phyloP scores from a whole-genome alignment of 2,113 vertebrate genomes.

The Gorsachius goisagi region DNA sequence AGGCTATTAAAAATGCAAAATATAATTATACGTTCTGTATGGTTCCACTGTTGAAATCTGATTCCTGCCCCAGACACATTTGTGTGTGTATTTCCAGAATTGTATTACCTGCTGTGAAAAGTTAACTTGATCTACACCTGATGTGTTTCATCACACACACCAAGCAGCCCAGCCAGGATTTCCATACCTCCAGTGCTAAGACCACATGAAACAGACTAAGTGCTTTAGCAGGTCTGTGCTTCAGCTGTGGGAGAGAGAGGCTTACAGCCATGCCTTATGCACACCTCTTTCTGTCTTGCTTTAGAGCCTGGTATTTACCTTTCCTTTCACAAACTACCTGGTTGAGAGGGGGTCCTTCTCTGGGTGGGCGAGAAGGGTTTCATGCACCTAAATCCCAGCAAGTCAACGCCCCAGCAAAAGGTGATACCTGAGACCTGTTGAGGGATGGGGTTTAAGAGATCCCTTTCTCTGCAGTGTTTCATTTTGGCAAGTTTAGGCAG shows the following conservation, averaged over 20 bases:
- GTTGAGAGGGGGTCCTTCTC: background rate
- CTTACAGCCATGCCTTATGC: background rate
- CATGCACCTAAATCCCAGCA: accelerated
- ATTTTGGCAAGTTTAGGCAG: background rate
- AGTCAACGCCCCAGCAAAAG: accelerated
- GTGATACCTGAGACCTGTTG: background rate
- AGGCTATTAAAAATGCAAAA: conserved; percentile 69
- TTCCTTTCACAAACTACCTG: background rate
- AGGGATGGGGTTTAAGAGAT: background rate
- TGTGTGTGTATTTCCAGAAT: conserved; percentile 20
- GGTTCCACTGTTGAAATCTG: conserved; percentile 33
- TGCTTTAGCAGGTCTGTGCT: background rate
- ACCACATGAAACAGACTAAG: background rate
- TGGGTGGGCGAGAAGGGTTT: background rate
- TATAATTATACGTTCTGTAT: conserved; percentile 59
- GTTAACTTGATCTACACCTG: conserved; percentile 18
- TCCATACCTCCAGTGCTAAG: background rate
- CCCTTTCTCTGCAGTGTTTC: background rate
- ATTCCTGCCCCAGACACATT: conserved; percentile 33
- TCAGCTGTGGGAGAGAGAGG: too few species aligned
- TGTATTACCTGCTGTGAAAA: conserved; percentile 21
- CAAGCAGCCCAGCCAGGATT: background rate
- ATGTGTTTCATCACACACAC: background rate
- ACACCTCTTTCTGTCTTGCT: background rate
- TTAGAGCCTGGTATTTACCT: background rate